Evolutionary conservation across 2,888 invertebrate species (phyloP), one percentile per base, ranked within the genome.

Genomic region (Erannis defoliaria): DNA sequence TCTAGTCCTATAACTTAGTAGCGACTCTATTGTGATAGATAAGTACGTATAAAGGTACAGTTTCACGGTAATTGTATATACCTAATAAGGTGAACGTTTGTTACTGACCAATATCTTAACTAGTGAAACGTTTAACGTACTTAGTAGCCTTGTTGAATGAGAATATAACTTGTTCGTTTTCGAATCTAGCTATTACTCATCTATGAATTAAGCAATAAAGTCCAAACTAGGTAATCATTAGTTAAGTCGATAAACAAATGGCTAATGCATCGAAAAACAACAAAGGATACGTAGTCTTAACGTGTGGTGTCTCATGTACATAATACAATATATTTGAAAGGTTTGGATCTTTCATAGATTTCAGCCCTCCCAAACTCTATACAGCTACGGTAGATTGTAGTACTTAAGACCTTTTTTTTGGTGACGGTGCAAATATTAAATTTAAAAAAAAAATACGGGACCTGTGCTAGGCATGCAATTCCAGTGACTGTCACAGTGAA

Each of bases 1-100:
- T 23, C 5, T 42, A 43, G 23, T 43, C 14, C 14, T n/a, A 8
- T 43, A n/a, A 42, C 12, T 42, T 21, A 38, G 38, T 40, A 23
- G 23, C 23, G 14, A 23, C 43, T 23, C 43, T 43, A 43, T 43
- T 43, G 43, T 43, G 43, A 43, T 43, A 43, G 43, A 23, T 42
- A 42, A 10, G 23, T 23, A 12, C 19, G 12, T 19, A 1, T 40
- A 5, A 19, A 40, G 37, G 37, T 37, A 14, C 14, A 37, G 37
- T 8, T 2, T 26, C 8, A 26, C 26, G 8, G 26, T 26, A 26
- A 26, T 26, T 8, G 26, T 26, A 4, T 26, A 8, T 26, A n/a
- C n/a, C n/a, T n/a, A n/a, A n/a, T n/a, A 26, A 26, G 8, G 40
- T 12, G 18, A 19, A 40, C 19, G 19, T 19, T 19, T 43, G 43